Evolutionary conservation across 2,888 invertebrate species (phyloP).

Genomic region (Nemotelus nigrinus): DNA sequence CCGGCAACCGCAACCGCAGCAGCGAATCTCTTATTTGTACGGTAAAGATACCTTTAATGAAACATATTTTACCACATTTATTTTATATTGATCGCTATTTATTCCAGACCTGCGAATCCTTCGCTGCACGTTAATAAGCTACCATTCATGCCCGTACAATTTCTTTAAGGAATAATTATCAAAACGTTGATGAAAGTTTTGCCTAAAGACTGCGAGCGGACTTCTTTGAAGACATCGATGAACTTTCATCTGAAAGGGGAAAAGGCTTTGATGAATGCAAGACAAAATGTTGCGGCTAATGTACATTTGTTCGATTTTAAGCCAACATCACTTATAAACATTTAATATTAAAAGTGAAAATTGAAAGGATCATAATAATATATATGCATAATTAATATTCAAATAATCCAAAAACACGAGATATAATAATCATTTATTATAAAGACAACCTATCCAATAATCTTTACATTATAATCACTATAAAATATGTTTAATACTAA

Average conservation of each 20-base stretch:
- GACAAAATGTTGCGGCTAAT: constrained; percentile 26
- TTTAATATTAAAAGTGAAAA: background rate
- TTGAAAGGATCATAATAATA: background rate
- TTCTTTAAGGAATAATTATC: constrained; percentile 56
- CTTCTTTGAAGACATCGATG: too few relatives aligned
- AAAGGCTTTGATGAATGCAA: background rate
- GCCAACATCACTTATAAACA: background rate
- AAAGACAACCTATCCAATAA: constrained; percentile 23
- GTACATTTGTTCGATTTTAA: constrained; percentile 15
- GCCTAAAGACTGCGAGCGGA: background rate
- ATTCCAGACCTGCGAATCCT: constrained; percentile 60
- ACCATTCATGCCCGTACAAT: constrained; percentile 63
- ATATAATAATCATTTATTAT: constrained; percentile 6
- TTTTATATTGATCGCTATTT: background rate
- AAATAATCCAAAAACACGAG: background rate
- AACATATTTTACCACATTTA: background rate
- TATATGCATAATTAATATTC: background rate
- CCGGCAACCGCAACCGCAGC: constrained; percentile 52
- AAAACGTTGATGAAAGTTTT: constrained; percentile 32
- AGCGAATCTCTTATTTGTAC: constrained; percentile 63
- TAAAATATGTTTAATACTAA: background rate
- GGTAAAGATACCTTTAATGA: constrained; percentile 53
- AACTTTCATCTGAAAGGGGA: too few relatives aligned
- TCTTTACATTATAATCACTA: constrained; percentile 14
- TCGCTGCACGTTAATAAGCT: constrained; percentile 62